Base-by-base conservation (phyloP, 92 coral and sea anemone genomes). In the Epizoanthus illoricatus region DNA sequence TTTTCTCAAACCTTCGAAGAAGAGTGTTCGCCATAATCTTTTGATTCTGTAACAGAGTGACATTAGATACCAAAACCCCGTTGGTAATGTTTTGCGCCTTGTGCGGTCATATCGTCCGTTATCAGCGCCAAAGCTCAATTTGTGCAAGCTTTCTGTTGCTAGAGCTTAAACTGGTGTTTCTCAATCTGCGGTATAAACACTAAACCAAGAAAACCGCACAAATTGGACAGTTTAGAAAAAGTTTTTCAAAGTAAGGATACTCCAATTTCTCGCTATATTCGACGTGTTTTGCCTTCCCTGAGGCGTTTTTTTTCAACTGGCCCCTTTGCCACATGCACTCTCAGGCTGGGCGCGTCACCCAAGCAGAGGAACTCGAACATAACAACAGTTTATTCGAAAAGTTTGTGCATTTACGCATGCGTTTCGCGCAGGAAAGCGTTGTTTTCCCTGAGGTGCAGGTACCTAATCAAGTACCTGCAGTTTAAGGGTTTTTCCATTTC, bases 41-140 rank as follows among this genome's bases (percentile, higher is more conserved):
- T 87, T 93, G 20, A 93, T 17, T 76, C 89, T 89, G 92, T 88
- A 89, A 69, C 97, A 93, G 20, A 93, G 88, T 65, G 97, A 93
- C 97, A 93, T 93, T 56, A 82, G 84, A 70, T 36, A 79, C 21
- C 42, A 5, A 49, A 18, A 12, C 20, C 42, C 12, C 6, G n/a
- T 7, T 19, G 20, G 76, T 15, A 55, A 20, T 16, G 16, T 4
- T 40, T 20, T 45, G n/a, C 40, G 66, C 20, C 23, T 17, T 20
- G 67, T 68, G 21, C 28, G 54, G 54, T 75, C 76, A 70, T 81
- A 28, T 52, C 85, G 68, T 33, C 57, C 55, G 41, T 20, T 18
- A 3, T 33, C 24, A 54, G 33, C 8, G 33, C 20, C 19, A 28
- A 57, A 43, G 55, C 84, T 41, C 40, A 28, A 61, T 16, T 49